Evolutionary conservation across 1,140 invertebrate species (phyloP), one percentile per base, ranked within the genome.

Genomic region (Drosophila melanica): DNA sequence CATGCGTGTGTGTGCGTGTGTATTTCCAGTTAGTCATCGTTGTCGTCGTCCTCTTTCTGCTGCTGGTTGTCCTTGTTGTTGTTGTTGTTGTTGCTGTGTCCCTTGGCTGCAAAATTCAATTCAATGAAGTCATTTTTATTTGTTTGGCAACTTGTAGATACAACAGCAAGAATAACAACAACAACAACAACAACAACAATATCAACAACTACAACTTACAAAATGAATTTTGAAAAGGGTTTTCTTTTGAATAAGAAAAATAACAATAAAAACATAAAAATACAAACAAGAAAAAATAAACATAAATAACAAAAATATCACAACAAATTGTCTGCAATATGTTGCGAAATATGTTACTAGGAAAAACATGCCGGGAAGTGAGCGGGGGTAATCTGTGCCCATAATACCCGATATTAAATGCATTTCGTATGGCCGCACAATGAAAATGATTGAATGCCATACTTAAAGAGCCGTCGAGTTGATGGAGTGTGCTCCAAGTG

Each of bases 111-210:
- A 73, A 63, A 87, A 89, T 72, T 82, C 82, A 82, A 89, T 87
- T 82, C 79, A 87, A 82, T 87, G 65, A 87, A 89, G 79, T 89
- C 84, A 87, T 72, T 87, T 82, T 82, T 87, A 84, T 87, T 89
- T 87, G 84, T 89, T 89, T 82, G 79, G 55, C 82, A 82, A 86
- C 68, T 81, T 75, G 74, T 74, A 85, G 63, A 74, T 45, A 76
- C 39, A 77, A 76, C 62, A 67, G 39, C 62, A 63, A 58, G 67
- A 75, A 18, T n/a, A n/a, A n/a, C n/a, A n/a, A n/a, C n/a, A n/a
- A n/a, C 50, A 51, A 33, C 23, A 5, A 27, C 6, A 9, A 35
- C 33, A 23, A 23, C 20, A 23, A 23, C 2, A 23, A 23, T 4
- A 23, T 23, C 72, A 75, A 18, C 50, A 53, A 33, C 23, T 27